phyloP scores from a whole-genome alignment of 2,888 invertebrate genomes.

The Psylliodes chrysocephalus region DNA sequence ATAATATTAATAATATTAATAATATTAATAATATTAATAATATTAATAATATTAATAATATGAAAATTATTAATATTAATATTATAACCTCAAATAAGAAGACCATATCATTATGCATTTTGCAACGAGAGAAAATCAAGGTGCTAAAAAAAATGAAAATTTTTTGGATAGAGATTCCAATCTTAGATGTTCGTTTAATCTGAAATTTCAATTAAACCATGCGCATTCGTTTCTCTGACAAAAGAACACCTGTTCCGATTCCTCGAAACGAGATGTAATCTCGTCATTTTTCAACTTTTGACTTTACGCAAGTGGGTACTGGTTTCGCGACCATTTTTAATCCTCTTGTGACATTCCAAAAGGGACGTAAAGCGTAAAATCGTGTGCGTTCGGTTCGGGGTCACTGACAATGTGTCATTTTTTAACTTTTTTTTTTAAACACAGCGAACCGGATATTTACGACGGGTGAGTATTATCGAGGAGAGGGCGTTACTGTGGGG shows the following conservation, averaged over 20 bases:
- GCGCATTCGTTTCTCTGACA: background rate
- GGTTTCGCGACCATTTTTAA: conserved; percentile 8
- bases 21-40: too few relatives aligned
- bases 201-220: conserved; percentile 4
- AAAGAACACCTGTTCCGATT: conserved; percentile 6
- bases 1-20: too few relatives aligned
- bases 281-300: conserved; percentile 1
- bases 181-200: too few relatives aligned
- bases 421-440: background rate
- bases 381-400: conserved; percentile 15
- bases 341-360: conserved; percentile 7
- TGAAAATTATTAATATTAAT: too few relatives aligned
- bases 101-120: too few relatives aligned
- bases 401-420: conserved; percentile 9
- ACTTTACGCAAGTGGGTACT: conserved; percentile 8
- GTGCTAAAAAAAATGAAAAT: too few relatives aligned
- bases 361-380: background rate
- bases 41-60: too few relatives aligned
- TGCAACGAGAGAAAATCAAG: too few relatives aligned
- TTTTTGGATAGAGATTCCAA: too few relatives aligned
- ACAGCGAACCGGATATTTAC: background rate
- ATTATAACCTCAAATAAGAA: too few relatives aligned
- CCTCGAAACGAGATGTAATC: conserved; percentile 1
- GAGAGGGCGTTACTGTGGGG: background rate
- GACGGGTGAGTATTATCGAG: background rate